Evolutionary conservation across 92 coral and sea anemone genomes (phyloP).

Genomic region (Ricordea florida): DNA sequence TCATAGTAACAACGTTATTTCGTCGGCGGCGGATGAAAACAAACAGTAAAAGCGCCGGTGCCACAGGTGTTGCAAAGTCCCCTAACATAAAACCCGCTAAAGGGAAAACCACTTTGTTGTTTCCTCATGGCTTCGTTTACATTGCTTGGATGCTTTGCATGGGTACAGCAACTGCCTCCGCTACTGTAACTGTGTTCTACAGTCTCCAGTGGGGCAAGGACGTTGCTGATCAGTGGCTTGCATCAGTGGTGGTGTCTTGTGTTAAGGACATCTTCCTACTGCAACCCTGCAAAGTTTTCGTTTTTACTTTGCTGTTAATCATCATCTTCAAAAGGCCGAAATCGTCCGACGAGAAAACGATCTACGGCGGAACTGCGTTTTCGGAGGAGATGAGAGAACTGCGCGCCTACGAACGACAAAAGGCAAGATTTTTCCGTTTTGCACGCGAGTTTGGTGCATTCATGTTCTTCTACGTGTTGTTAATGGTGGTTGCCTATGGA

Average conservation of each 20-base stretch:
- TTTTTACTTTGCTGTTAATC: slow-evolving; percentile 62
- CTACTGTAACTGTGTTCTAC: slow-evolving; percentile 75
- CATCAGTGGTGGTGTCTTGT: slow-evolving; percentile 72
- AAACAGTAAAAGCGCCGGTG: not conserved
- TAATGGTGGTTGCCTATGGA: slow-evolving; percentile 9
- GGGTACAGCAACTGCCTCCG: slow-evolving; percentile 54
- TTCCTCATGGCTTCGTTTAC: slow-evolving; percentile 44
- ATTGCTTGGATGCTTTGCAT: slow-evolving; percentile 75
- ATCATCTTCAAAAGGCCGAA: slow-evolving; percentile 70
- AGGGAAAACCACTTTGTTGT: not conserved
- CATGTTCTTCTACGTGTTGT: slow-evolving; percentile 7
- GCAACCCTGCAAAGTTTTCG: slow-evolving; percentile 78
- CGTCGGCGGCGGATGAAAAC: slow-evolving; percentile 46
- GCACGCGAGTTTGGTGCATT: slow-evolving; percentile 2
- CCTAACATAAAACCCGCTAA: not conserved
- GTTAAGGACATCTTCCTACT: slow-evolving; percentile 73
- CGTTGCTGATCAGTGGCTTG: slow-evolving; percentile 81
- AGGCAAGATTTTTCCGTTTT: slow-evolving; percentile 9
- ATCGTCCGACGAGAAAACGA: not conserved
- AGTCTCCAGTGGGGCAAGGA: slow-evolving; percentile 86
- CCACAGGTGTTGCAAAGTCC: not conserved
- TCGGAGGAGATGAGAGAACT: slow-evolving; percentile 15
- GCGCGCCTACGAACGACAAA: slow-evolving; percentile 8
- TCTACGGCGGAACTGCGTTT: not conserved
- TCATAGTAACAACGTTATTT: slow-evolving; percentile 62